Evolutionary conservation across 2,888 invertebrate genomes (phyloP).

Genomic region (Tromatobia lineatoria): DNA sequence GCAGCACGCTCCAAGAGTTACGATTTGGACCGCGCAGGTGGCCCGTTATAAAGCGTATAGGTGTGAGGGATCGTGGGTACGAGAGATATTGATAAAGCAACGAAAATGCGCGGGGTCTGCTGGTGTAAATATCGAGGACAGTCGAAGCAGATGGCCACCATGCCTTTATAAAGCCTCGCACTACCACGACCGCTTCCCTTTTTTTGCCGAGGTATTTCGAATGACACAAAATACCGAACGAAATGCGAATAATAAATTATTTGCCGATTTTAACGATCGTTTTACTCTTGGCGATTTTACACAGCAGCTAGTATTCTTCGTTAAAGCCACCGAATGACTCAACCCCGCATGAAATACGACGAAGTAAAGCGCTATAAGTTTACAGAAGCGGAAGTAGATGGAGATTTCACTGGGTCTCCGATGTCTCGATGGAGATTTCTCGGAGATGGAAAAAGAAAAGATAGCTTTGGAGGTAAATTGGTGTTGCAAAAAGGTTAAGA

Average conservation of each 20-base stretch:
- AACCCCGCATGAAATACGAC: neutral
- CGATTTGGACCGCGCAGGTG: constrained; percentile 8
- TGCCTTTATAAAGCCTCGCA: neutral
- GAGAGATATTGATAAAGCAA: constrained; percentile 42
- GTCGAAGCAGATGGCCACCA: constrained; percentile 32
- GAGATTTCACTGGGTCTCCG: constrained; percentile 43
- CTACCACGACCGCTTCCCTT: neutral
- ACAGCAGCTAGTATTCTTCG: constrained; percentile 15
- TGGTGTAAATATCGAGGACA: constrained; percentile 41
- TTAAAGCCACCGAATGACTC: constrained; percentile 11
- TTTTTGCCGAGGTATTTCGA: neutral
- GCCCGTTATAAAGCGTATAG: neutral
- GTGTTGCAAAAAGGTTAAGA: constrained; percentile 25
- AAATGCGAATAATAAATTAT: constrained; percentile 39
- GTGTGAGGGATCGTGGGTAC: constrained; percentile 8
- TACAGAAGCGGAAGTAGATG: constrained; percentile 49
- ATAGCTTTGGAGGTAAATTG: constrained; percentile 51
- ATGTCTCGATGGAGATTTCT: constrained; percentile 48
- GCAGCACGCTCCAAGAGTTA: constrained; percentile 20
- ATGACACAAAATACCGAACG: neutral
- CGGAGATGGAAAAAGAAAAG: constrained; percentile 40
- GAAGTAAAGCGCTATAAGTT: constrained; percentile 25
- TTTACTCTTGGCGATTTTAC: neutral
- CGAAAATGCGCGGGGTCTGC: neutral
- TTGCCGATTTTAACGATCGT: constrained; percentile 38